Base-by-base conservation (phyloP, 2,113 vertebrate genomes). In the Stercorarius parasiticus region DNA sequence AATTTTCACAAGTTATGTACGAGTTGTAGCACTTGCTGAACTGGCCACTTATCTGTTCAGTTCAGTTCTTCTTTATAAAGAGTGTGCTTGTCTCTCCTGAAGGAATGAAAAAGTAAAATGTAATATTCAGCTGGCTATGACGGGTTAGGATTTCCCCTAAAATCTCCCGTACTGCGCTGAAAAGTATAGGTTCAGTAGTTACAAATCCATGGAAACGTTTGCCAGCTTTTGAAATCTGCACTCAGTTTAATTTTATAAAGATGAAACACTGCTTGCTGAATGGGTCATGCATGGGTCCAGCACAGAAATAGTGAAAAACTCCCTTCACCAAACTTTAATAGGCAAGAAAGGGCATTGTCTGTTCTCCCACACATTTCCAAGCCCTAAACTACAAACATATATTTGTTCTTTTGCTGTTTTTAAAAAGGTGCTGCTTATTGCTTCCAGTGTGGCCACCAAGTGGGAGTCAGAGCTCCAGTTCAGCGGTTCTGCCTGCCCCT, bases 281-380 rank as follows among this genome's bases (percentile, higher is more conserved):
- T 23, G 27, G 11, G 6, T 64, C 13, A 0, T 11, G 15, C 15
- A 13, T 4, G 2, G 5, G 6, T 72, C 6, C 43, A 15, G n/a
- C 15, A 49, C 1, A 61, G 59, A 79, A 85, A 72, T 2, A 90
- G 29, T 23, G 9, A 59, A 79, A 93, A 91, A 14, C 13, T 50
- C 36, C 34, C 18, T 40, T 14, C 14, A 36, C 10, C 8, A 72
- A 92, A 76, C 19, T 32, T 52, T 29, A 40, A 23, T 2, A 53
- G 78, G 6, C 62, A 69, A 66, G 42, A 53, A 88, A 66, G 30
- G 12, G 5, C 3, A 26, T 42, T 72, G 7, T 38, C 78, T 45
- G 7, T 32, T 87, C n/a, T 55, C 17, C 9, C 15, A 18, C 1
- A 3, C 9, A 9, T 40, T 77, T 79, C 26, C 55, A 88, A 49